Percentiles rank a stretch among this genome's conserved stretches.
Conservation (phyloP, 2,797 vertebrate genomes). For the Darevskia nairensis region DNA sequence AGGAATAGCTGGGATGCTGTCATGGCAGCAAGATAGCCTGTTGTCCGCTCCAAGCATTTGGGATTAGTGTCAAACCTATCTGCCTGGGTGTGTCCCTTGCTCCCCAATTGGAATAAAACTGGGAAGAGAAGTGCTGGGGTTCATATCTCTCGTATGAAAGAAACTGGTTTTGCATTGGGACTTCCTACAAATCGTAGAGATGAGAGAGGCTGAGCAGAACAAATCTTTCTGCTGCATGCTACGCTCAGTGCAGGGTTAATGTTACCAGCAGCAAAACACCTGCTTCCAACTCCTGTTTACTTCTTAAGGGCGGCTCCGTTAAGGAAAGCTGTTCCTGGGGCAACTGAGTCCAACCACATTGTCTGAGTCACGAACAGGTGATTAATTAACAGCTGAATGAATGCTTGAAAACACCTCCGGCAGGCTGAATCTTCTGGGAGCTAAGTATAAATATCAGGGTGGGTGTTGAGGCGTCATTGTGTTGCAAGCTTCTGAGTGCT, state of each 20-base stretch:
- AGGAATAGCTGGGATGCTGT: not conserved
- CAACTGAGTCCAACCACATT: rapidly evolving
- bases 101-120: not conserved
- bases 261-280: not conserved
- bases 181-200: not conserved
- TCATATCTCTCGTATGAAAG: too few relatives aligned
- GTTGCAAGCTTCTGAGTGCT: rapidly evolving
- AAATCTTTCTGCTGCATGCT: not conserved
- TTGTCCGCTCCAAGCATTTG: not conserved
- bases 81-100: not conserved
- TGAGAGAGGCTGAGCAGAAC: too few relatives aligned
- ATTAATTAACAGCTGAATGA: not conserved
- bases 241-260: not conserved
- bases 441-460: rapidly evolving
- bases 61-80: not conserved
- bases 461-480: rapidly evolving
- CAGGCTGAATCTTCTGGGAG: rapidly evolving
- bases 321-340: not conserved
- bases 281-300: rapidly evolving
- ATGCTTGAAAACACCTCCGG: rapidly evolving
- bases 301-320: rapidly evolving
- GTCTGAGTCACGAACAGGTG: not conserved
- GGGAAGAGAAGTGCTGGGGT: not conserved
- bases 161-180: not conserved
- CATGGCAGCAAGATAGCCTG: not conserved